Conservation (phyloP, 2,113 vertebrate species). For the Osmerus eperlanus region DNA sequence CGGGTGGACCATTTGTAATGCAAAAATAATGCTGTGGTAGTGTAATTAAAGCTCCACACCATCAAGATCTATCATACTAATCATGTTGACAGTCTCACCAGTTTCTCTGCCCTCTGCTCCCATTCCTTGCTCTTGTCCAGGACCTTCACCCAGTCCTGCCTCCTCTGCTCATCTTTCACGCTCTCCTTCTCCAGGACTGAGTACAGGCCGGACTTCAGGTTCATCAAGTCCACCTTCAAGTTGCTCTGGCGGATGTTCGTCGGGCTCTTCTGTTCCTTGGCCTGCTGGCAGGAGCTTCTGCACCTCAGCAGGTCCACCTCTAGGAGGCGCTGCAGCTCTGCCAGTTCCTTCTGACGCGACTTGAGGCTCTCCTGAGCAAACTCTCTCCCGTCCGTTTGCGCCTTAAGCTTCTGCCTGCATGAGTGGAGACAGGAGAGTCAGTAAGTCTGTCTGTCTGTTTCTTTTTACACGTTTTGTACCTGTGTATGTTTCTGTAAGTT, state of each 20-base stretch:
- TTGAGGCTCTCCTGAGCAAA: conserved; percentile 4
- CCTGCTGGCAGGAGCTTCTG: background rate
- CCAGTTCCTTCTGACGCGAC: background rate
- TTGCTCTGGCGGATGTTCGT: background rate
- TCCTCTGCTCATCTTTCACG: background rate
- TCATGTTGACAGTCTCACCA: background rate
- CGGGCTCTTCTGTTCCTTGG: background rate
- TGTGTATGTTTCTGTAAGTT: no score
- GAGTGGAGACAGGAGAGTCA: background rate
- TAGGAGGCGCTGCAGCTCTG: background rate
- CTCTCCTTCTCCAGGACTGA: background rate
- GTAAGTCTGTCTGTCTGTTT: no score
- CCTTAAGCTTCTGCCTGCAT: background rate
- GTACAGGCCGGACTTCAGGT: background rate
- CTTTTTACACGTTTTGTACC: no score
- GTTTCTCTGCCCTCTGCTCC: conserved; percentile 16
- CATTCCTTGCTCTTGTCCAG: conserved; percentile 9
- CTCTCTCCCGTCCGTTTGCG: background rate
- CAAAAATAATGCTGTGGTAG: background rate
- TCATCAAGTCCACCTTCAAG: conserved; percentile 1
- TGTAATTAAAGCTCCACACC: background rate
- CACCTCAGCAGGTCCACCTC: conserved; percentile 1
- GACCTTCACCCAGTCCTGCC: conserved; percentile 9
- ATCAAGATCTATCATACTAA: no score
- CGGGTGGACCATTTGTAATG: no score